phyloP scores from a whole-genome alignment of 2,113 vertebrate species.

The Coryphaenoides rupestris region DNA sequence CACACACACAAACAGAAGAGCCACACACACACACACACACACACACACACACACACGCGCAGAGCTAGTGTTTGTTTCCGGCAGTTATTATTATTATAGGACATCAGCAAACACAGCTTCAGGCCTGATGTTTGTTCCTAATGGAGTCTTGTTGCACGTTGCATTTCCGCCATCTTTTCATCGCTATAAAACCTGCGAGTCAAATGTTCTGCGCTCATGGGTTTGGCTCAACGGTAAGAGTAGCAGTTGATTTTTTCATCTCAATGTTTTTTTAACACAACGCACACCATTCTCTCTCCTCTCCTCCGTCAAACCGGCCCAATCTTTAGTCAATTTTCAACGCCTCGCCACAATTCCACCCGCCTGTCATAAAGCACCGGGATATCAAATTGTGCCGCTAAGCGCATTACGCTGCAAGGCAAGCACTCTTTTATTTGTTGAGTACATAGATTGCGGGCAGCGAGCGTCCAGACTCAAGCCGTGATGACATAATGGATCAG shows the following conservation, averaged over 20 bases:
- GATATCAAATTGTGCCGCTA: conserved; percentile 45
- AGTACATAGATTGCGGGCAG: conserved; percentile 26
- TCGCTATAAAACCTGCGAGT: too few relatives aligned
- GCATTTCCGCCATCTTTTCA: conserved; percentile 13
- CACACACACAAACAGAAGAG: conserved; percentile 24
- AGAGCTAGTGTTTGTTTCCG: conserved; percentile 30
- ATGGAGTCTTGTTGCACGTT: conserved; percentile 20
- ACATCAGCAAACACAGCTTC: conserved; percentile 41
- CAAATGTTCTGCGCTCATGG: not conserved
- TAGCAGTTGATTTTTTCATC: too few relatives aligned
- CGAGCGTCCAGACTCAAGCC: conserved; percentile 32
- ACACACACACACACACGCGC: too few relatives aligned
- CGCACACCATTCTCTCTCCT: too few relatives aligned
- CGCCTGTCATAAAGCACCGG: conserved; percentile 25
- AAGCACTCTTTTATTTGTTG: conserved; percentile 35
- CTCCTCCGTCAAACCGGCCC: conserved; percentile 24
- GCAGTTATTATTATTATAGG: conserved; percentile 47
- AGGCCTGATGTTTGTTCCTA: conserved; percentile 31
- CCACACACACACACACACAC: not conserved
- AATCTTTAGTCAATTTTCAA: not conserved
- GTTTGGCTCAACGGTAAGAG: too few relatives aligned
- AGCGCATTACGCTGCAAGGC: conserved; percentile 28
- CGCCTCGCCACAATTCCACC: not conserved
- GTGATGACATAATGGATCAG: conserved; percentile 36
- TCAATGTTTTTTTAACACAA: too few relatives aligned